These are phyloP conservation scores for Meloidogyne floridensis DNA, from an alignment of 1,140 invertebrate genomes.

Conservation along the genomic window DNA sequence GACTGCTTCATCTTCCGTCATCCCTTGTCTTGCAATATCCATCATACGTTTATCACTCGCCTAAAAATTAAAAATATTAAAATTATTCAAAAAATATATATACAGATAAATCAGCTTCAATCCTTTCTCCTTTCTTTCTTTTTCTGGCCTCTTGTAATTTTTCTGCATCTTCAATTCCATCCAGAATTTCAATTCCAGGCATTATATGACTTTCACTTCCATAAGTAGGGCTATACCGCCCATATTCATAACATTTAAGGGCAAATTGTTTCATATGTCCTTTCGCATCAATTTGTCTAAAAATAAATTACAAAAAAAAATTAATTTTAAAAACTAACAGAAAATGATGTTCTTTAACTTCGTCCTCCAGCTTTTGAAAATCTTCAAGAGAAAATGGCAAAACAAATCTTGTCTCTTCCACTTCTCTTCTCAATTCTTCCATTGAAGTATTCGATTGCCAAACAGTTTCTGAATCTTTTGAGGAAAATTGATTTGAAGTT, in stretches of 20 bases:
- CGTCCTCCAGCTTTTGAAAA: constrained; percentile 63
- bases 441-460: neutral
- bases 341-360: constrained; percentile 53
- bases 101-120: constrained; percentile 8
- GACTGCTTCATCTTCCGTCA: constrained; percentile 77
- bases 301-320: neutral
- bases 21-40: constrained; percentile 57
- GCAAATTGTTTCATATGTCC: constrained; percentile 62
- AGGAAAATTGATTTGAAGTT: constrained; percentile 5
- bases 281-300: constrained; percentile 51
- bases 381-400: constrained; percentile 38
- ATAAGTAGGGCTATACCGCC: constrained; percentile 82
- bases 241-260: constrained; percentile 75
- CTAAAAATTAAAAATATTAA: constrained; percentile 38
- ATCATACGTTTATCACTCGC: constrained; percentile 54
- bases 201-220: constrained; percentile 75
- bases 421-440: constrained; percentile 3
- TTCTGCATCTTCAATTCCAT: constrained; percentile 78
- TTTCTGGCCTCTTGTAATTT: constrained; percentile 66
- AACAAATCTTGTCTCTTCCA: constrained; percentile 21
- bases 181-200: constrained; percentile 79
- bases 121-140: neutral
- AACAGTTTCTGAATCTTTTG: constrained; percentile 7
- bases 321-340: constrained; percentile 31
- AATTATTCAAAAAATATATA: neutral